These are phyloP conservation scores for Rhinichthys osculus DNA, from an alignment of 2,797 vertebrate species.

Conservation along the genomic window DNA sequence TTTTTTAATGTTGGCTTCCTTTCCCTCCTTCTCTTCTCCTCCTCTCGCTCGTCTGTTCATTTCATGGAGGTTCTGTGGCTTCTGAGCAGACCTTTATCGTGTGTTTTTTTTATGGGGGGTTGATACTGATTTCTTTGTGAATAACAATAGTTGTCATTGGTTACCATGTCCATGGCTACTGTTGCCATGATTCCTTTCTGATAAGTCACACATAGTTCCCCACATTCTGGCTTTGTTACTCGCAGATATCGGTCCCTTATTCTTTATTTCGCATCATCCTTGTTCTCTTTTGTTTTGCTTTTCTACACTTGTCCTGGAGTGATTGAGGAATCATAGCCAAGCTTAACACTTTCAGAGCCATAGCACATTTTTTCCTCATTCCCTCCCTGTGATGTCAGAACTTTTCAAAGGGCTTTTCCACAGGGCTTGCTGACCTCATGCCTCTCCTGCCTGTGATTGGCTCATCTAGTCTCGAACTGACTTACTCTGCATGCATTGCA, in stretches of 20 bases:
- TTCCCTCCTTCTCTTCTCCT: not conserved
- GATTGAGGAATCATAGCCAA: conserved; percentile 65
- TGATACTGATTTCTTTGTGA: conserved; percentile 42
- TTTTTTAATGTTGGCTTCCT: conserved; percentile 25
- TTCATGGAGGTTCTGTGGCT: not conserved
- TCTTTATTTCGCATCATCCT: conserved; percentile 28
- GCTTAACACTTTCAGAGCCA: conserved; percentile 60
- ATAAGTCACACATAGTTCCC: conserved; percentile 32
- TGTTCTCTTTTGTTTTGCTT: conserved; percentile 9
- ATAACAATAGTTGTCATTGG: conserved; percentile 45
- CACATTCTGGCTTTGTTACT: conserved; percentile 17
- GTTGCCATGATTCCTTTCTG: conserved; percentile 52
- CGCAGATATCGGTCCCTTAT: conserved; percentile 23
- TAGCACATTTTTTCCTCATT: conserved; percentile 49
- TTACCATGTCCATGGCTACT: conserved; percentile 39
- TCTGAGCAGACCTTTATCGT: conserved; percentile 7
- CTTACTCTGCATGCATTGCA: conserved; percentile 54
- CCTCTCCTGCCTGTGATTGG: conserved; percentile 59
- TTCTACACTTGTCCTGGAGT: conserved; percentile 49
- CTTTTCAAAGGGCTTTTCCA: conserved; percentile 80
- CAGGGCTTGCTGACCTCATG: conserved; percentile 61
- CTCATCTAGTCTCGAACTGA: conserved; percentile 53
- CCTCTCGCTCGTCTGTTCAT: conserved; percentile 14
- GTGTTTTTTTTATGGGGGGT: conserved; percentile 13
- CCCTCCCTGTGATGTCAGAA: conserved; percentile 58